These are phyloP conservation scores for Chromoteleia sp. DNA, from an alignment of 2,888 invertebrate genomes.

Conservation along the genomic window DNA sequence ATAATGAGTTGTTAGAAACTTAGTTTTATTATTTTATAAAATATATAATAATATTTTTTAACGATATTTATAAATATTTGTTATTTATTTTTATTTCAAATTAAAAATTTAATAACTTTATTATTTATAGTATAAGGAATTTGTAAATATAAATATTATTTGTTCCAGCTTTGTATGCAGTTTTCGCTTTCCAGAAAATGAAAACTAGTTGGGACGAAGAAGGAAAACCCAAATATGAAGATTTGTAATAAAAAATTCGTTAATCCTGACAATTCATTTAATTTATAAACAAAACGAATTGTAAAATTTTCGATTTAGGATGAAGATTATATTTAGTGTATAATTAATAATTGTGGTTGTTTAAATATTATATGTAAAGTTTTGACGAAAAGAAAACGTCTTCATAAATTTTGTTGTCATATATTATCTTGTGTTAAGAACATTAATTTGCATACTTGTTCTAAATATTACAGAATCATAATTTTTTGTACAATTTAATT, in stretches of 20 bases:
- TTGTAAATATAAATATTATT: slow-evolving; percentile 22
- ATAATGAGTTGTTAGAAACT: too few species aligned
- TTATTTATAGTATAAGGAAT: slow-evolving; percentile 14
- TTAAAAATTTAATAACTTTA: background rate
- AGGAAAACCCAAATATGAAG: slow-evolving; percentile 87
- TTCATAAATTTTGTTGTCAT: background rate
- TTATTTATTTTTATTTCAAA: slow-evolving; percentile 16
- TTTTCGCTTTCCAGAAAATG: slow-evolving; percentile 93
- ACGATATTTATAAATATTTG: too few species aligned
- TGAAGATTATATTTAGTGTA: background rate
- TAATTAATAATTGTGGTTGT: background rate
- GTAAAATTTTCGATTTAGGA: slow-evolving; percentile 11
- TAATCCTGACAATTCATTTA: background rate
- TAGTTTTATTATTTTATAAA: too few species aligned
- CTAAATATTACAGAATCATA: too few species aligned
- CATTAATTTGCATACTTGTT: too few species aligned
- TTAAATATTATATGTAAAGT: background rate
- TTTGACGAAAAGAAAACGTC: slow-evolving; percentile 3
- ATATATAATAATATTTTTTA: too few species aligned
- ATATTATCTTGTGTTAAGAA: background rate
- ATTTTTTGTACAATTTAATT: too few species aligned
- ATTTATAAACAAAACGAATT: background rate
- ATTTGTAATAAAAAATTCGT: slow-evolving; percentile 32
- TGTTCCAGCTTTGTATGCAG: slow-evolving; percentile 91
- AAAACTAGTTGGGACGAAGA: slow-evolving; percentile 88